Evolutionary conservation across 1,140 invertebrate genomes (phyloP).

Genomic region (Achroia grisella): DNA sequence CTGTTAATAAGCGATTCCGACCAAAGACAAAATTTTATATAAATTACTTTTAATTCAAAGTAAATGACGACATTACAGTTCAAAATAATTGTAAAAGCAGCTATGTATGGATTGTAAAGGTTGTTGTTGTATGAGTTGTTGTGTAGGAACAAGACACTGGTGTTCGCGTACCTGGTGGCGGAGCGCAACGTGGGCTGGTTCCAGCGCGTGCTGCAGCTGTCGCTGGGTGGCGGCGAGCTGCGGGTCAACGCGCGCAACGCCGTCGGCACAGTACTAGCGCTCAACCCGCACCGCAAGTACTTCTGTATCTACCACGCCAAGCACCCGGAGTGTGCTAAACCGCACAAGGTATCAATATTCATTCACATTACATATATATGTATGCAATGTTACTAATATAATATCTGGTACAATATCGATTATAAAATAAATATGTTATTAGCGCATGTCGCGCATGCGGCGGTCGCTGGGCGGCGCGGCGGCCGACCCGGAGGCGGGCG

Average conservation of each 20-base stretch:
- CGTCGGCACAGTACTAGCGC: conserved; percentile 95
- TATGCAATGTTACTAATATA: too few species aligned
- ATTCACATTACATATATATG: too few species aligned
- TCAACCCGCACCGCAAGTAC: conserved; percentile 97
- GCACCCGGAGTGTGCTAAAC: conserved; percentile 77
- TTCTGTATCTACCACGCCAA: conserved; percentile 99
- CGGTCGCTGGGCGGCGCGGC: conserved; percentile 73
- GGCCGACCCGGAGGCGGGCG: conserved; percentile 82
- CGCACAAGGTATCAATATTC: conserved; percentile 70
- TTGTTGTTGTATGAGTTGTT: neutral
- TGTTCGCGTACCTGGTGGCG: conserved; percentile 94
- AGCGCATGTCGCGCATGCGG: conserved; percentile 78
- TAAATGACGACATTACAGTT: too few species aligned
- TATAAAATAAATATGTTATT: too few species aligned
- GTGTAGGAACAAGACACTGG: conserved; percentile 87
- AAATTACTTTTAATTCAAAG: too few species aligned
- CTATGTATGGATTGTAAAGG: too few species aligned
- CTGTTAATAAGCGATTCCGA: too few species aligned
- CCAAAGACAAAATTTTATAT: too few species aligned
- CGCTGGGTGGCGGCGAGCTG: conserved; percentile 87
- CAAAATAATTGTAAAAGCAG: too few species aligned
- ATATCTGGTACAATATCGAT: too few species aligned
- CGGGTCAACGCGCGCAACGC: conserved; percentile 97
- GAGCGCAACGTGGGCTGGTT: conserved; percentile 96
- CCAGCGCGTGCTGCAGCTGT: conserved; percentile 88